These are phyloP conservation scores for Tipula vernalis DNA, from an alignment of 2,888 invertebrate species.

Conservation along the genomic window DNA sequence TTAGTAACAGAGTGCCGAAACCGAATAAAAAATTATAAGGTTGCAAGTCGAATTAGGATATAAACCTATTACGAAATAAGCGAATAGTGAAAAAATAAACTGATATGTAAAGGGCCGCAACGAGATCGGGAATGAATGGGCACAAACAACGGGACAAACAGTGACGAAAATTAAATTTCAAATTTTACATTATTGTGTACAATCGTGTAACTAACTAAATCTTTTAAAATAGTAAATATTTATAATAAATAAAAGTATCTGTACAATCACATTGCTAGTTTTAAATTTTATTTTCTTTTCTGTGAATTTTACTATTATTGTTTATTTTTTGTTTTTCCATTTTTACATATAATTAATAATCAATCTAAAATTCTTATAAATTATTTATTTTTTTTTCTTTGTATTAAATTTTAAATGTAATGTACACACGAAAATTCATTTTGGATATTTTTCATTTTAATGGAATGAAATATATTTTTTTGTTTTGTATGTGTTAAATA, in stretches of 20 bases:
- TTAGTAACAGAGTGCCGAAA: too few relatives aligned
- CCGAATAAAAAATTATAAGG: too few relatives aligned
- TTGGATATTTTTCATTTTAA: neutral
- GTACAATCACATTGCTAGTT: neutral
- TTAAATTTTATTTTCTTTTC: neutral
- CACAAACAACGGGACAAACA: too few relatives aligned
- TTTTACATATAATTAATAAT: conserved; percentile 1
- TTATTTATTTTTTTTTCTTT: neutral
- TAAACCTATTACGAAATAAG: too few relatives aligned
- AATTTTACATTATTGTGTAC: too few relatives aligned
- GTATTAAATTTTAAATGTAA: neutral
- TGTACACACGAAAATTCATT: neutral
- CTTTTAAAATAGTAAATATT: neutral
- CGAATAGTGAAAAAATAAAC: too few relatives aligned
- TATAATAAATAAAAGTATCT: neutral
- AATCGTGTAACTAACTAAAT: too few relatives aligned
- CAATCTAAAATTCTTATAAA: neutral
- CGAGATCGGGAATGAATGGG: too few relatives aligned
- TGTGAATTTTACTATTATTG: conserved; percentile 4
- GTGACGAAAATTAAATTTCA: too few relatives aligned
- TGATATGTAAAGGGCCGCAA: too few relatives aligned
- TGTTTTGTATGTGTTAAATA: neutral
- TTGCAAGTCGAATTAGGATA: too few relatives aligned
- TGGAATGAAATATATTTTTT: neutral
- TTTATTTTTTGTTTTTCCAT: neutral